phyloP scores from a whole-genome alignment of 2,113 vertebrate species.

The Stomatorhinus ivindoensis region DNA sequence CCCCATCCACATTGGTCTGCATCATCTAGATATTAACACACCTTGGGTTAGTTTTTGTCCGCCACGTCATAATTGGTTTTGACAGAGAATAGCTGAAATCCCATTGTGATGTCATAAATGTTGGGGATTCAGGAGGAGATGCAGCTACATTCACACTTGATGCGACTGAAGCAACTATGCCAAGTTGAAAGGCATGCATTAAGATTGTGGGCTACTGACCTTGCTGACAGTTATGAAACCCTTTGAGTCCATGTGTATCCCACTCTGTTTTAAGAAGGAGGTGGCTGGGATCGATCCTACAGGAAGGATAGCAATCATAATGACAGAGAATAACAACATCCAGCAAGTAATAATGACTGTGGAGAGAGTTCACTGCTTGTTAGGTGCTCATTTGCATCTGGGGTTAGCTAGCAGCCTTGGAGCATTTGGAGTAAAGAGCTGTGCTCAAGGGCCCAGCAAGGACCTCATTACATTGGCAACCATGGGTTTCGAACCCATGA shows the following conservation, averaged over 20 bases:
- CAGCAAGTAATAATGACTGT: background rate
- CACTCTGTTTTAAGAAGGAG: slow-evolving; percentile 82
- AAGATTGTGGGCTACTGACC: slow-evolving; percentile 51
- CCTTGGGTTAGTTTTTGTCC: background rate
- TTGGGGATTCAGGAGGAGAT: background rate
- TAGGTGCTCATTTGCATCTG: background rate
- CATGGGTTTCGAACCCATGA: background rate
- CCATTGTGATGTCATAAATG: background rate
- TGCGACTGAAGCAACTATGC: background rate
- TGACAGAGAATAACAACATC: background rate
- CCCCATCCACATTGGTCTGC: slow-evolving; percentile 82
- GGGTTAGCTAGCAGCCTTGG: background rate
- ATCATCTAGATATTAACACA: slow-evolving; percentile 66
- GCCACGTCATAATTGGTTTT: background rate
- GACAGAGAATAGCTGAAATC: background rate
- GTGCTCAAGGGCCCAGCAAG: background rate
- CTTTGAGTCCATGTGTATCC: slow-evolving; percentile 81
- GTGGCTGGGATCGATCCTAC: slow-evolving; percentile 83
- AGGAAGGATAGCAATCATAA: slow-evolving; percentile 13
- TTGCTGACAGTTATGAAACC: slow-evolving; percentile 93
- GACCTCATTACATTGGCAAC: background rate
- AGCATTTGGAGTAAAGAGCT: background rate
- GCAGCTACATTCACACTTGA: background rate
- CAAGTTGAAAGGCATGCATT: background rate
- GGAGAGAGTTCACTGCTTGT: background rate